phyloP scores from a whole-genome alignment of 2,113 vertebrate species.

The Tragelaphus scriptus region DNA sequence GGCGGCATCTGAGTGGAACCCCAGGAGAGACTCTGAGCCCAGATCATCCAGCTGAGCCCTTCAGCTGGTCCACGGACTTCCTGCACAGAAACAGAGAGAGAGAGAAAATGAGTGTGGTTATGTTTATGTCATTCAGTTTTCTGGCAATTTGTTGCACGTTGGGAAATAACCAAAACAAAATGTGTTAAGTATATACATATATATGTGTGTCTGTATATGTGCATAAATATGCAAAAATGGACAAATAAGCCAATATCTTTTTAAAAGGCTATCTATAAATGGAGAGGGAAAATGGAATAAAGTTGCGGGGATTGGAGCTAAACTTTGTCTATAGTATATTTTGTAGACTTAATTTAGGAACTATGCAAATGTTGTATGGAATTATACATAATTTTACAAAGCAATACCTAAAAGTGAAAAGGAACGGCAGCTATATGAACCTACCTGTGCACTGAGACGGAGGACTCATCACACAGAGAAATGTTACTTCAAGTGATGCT shows the following conservation, averaged over 20 bases:
- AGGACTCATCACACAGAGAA: background rate
- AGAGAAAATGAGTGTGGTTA: background rate
- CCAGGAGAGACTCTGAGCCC: background rate
- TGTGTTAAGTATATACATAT: background rate
- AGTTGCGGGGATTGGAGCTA: background rate
- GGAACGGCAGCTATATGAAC: background rate
- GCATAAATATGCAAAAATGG: background rate
- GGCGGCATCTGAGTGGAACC: too few relatives aligned
- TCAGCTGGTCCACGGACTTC: background rate
- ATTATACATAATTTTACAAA: background rate
- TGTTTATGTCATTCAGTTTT: background rate
- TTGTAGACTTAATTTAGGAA: background rate
- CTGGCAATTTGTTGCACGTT: background rate
- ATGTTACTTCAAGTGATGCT: background rate
- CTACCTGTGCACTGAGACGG: too few relatives aligned
- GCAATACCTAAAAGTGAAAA: background rate
- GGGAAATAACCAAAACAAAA: background rate
- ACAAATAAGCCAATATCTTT: background rate
- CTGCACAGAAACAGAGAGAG: background rate
- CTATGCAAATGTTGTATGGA: background rate
- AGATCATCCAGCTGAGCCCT: background rate
- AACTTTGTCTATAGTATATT: background rate
- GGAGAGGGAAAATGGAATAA: background rate
- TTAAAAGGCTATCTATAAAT: background rate
- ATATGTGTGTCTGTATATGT: background rate